These are phyloP conservation scores for Chrysaora quinquecirrha DNA, from an alignment of 30 jellyfish, hydroid and myxozoan genomes.

Conservation along the genomic window DNA sequence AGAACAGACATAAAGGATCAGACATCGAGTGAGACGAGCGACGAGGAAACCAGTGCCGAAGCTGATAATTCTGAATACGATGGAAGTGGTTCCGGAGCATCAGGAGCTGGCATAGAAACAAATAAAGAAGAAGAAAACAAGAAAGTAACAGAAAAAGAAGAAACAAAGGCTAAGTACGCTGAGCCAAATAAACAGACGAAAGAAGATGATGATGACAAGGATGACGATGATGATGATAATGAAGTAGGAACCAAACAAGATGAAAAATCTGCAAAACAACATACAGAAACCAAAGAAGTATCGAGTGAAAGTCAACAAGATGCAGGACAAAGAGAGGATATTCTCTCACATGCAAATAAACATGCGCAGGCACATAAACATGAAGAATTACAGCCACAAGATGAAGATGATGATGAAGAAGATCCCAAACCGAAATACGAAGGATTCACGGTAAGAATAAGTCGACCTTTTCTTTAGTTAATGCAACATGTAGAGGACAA, in stretches of 20 bases:
- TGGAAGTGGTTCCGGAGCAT: conserved; percentile 58
- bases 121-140: conserved; percentile 29
- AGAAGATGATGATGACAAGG: conserved; percentile 23
- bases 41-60: conserved; percentile 18
- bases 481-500: background rate
- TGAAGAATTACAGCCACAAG: conserved; percentile 76
- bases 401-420: conserved; percentile 70
- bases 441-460: conserved; percentile 58
- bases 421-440: conserved; percentile 61
- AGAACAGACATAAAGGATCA: conserved; percentile 23
- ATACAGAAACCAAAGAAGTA: conserved; percentile 48
- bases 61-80: conserved; percentile 49
- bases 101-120: conserved; percentile 40
- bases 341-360: conserved; percentile 9
- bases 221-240: conserved; percentile 55
- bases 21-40: conserved; percentile 16
- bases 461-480: background rate
- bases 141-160: background rate
- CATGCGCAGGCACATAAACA: conserved; percentile 53
- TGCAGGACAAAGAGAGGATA: conserved; percentile 65
- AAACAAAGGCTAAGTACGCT: background rate
- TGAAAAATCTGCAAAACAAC: conserved; percentile 14
- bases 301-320: conserved; percentile 12
- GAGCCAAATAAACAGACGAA: background rate
- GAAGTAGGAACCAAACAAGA: conserved; percentile 48